Percentiles rank a stretch among this genome's conserved stretches.
Conservation (phyloP, 2,113 vertebrate species). For the Sylvicapra grimmia region DNA sequence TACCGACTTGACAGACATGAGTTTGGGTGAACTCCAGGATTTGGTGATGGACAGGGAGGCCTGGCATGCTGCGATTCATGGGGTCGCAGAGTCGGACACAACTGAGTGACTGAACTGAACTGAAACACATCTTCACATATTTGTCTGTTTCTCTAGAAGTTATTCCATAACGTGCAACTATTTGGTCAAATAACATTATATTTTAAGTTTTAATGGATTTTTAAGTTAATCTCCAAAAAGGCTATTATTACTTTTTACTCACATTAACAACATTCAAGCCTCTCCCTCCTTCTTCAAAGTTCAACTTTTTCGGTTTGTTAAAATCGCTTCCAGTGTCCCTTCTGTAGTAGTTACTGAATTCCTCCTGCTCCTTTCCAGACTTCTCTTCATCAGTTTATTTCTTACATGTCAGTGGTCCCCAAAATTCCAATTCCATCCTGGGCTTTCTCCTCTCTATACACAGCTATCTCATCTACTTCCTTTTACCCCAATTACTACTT, state of each 20-base stretch:
- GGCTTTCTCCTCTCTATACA: background rate
- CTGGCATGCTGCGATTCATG: background rate
- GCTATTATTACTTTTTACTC: background rate
- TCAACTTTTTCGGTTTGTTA: background rate
- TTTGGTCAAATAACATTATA: background rate
- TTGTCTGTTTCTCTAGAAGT: background rate
- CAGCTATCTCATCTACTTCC: background rate
- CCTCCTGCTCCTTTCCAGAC: background rate
- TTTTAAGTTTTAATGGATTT: background rate
- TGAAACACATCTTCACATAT: background rate
- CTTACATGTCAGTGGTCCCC: background rate
- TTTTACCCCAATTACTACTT: background rate
- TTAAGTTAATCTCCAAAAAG: background rate
- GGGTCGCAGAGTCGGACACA: background rate
- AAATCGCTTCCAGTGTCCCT: background rate
- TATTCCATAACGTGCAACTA: background rate
- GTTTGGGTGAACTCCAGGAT: too few species aligned
- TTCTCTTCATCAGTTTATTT: background rate
- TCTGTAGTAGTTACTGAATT: background rate
- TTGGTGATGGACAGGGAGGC: too few species aligned
- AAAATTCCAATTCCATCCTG: background rate
- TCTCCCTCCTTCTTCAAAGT: background rate
- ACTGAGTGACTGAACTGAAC: background rate
- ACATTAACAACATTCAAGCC: background rate
- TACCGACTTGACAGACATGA: too few species aligned